Evolutionary conservation across 2,797 vertebrate species (phyloP).

Genomic region (Silurus aristotelis): DNA sequence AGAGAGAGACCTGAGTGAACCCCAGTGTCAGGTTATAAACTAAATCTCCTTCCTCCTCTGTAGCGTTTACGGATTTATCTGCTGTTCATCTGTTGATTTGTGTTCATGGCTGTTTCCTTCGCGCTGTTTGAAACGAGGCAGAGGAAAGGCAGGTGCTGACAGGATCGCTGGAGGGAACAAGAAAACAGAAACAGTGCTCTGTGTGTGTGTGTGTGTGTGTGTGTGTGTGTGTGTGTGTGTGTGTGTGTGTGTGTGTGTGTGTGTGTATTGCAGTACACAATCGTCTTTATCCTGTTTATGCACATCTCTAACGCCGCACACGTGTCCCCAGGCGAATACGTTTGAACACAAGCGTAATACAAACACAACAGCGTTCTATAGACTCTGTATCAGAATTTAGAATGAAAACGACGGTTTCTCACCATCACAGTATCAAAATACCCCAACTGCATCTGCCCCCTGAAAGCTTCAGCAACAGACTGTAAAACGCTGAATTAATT

Average conservation of each 20-base stretch:
- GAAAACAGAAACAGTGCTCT: slow-evolving; percentile 13
- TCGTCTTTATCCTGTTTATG: neutral
- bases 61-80: slow-evolving; percentile 23
- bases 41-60: slow-evolving; percentile 39
- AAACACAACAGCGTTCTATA: too few species aligned
- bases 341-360: neutral
- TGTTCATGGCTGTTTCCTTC: slow-evolving; percentile 32
- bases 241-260: slow-evolving; percentile 15
- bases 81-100: slow-evolving; percentile 44
- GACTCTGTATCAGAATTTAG: neutral
- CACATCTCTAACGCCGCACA: neutral
- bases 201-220: slow-evolving; percentile 9
- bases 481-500: too few species aligned
- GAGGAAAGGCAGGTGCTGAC: slow-evolving; percentile 48
- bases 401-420: too few species aligned
- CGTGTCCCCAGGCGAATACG: neutral
- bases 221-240: slow-evolving; percentile 6
- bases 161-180: slow-evolving; percentile 39
- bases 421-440: too few species aligned
- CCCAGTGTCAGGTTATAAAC: slow-evolving; percentile 23
- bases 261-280: slow-evolving; percentile 9
- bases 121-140: slow-evolving; percentile 32
- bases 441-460: too few species aligned
- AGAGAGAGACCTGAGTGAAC: slow-evolving; percentile 17
- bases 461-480: too few species aligned